Evolutionary conservation across 2,113 vertebrate species (phyloP).

Genomic region (Xenopus laevis): DNA sequence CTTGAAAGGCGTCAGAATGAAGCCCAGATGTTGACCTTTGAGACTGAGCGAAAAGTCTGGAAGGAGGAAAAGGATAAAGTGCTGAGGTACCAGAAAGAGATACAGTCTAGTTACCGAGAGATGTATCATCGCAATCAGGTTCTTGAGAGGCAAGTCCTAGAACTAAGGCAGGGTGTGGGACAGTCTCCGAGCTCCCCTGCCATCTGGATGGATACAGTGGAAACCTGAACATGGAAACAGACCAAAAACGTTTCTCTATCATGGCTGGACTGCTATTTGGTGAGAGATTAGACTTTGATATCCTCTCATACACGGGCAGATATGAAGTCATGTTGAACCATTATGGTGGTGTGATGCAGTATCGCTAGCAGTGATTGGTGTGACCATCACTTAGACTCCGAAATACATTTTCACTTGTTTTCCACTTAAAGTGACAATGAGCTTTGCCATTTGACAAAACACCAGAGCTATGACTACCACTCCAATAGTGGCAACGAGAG

Average conservation of each 20-base stretch:
- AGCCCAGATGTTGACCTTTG: conserved; percentile 82
- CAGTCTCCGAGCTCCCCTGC: conserved; percentile 61
- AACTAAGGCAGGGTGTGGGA: conserved; percentile 62
- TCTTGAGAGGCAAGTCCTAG: conserved; percentile 77
- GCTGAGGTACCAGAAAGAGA: conserved; percentile 67
- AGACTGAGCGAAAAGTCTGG: conserved; percentile 88
- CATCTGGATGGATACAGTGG: conserved; percentile 87
- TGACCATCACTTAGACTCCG: background rate
- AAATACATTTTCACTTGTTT: background rate
- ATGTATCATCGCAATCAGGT: conserved; percentile 89
- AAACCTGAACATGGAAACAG: conserved; percentile 74
- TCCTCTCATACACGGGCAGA: background rate
- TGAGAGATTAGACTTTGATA: background rate
- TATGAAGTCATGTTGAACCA: conserved; percentile 12
- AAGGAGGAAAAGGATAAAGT: conserved; percentile 84
- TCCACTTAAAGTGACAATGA: too few species aligned
- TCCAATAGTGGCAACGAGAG: too few species aligned
- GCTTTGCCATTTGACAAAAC: too few species aligned
- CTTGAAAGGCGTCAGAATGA: conserved; percentile 88
- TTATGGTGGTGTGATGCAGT: conserved; percentile 31
- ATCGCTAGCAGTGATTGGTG: background rate
- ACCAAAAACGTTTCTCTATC: conserved; percentile 40
- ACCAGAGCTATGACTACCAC: too few species aligned
- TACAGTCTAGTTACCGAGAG: conserved; percentile 92
- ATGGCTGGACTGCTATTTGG: background rate